Evolutionary conservation across 2,113 vertebrate species (phyloP), one percentile per base, ranked within the genome.

Genomic region (Mus pahari): DNA sequence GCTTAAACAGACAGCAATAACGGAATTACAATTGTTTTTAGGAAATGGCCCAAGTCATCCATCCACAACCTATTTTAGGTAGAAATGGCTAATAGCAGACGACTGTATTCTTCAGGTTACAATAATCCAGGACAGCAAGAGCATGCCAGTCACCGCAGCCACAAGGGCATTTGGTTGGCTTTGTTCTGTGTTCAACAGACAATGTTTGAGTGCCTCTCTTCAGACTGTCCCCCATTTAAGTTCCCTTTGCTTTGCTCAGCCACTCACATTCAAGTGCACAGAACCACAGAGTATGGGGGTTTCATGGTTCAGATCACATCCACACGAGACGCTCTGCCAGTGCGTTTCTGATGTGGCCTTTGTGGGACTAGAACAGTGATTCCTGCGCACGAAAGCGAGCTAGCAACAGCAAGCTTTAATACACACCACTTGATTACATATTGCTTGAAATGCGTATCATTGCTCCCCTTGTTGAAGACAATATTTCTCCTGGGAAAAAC

Each of bases 121-220:
- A 92, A 77, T 87, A 83, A 81, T 13, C 12, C 36, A 42, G 58
- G 39, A 77, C 71, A 77, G 10, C 28, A 58, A 89, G 70, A 24
- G 42, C 16, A 36, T 28, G 36, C 39, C 53, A 7, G 26, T 3
- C 66, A 45, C 26, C 45, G 16, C 55, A 36, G 36, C 87, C 66
- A 55, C 39, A 73, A 55, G 22, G 42, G 33, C 22, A 60, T 33
- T 48, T 86, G 68, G 75, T 95, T 82, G 31, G 55, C 2, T 93
- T 93, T 84, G 50, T 81, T 93, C 50, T 50, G 10, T 94, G 66
- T 79, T 90, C 55, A 68, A 16, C 11, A 53, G 88, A 81, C 66
- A 92, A 26, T 89, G 36, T 94, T 86, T 77, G 45, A 58, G 74
- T 78, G 90, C 58, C 36, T 95, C 31, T 83, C 84, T 83, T 88